phyloP scores from a whole-genome alignment of 2,113 vertebrate species.

The Chamaetylas fuelleborni region DNA sequence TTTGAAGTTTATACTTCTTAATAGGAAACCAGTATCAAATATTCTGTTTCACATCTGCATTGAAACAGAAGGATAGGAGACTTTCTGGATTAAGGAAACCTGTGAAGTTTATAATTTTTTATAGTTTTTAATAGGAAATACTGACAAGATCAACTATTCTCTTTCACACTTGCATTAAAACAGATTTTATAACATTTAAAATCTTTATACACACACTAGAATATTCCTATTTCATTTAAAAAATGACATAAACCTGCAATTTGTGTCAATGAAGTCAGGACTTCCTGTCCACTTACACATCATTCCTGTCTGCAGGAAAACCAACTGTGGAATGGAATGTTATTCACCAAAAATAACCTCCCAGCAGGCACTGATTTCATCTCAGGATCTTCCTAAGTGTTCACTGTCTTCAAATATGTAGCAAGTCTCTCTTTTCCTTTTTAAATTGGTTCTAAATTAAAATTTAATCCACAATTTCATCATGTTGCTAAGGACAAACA shows the following conservation, averaged over 20 bases:
- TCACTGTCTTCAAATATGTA: not conserved
- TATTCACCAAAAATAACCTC: not conserved
- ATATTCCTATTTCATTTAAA: not conserved
- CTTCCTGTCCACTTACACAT: not conserved
- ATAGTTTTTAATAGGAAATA: not conserved
- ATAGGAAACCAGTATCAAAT: not conserved
- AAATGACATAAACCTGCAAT: not conserved
- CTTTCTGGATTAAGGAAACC: not conserved
- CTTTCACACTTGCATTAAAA: not conserved
- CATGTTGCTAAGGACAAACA: fast-evolving
- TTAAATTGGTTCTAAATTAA: not conserved
- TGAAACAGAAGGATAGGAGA: not conserved
- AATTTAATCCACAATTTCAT: not conserved
- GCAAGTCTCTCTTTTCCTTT: not conserved
- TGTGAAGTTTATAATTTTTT: not conserved
- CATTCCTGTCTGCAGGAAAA: not conserved
- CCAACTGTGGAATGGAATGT: not conserved
- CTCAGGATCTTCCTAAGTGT: not conserved
- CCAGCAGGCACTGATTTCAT: not conserved
- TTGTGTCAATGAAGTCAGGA: not conserved
- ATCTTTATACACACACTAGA: not conserved
- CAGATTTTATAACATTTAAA: not conserved
- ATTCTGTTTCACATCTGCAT: not conserved
- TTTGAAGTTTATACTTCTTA: not conserved
- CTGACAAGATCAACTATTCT: not conserved